Evolutionary conservation across 2,113 vertebrate genomes (phyloP), one percentile per base, ranked within the genome.

Genomic region (Polypterus senegalus): DNA sequence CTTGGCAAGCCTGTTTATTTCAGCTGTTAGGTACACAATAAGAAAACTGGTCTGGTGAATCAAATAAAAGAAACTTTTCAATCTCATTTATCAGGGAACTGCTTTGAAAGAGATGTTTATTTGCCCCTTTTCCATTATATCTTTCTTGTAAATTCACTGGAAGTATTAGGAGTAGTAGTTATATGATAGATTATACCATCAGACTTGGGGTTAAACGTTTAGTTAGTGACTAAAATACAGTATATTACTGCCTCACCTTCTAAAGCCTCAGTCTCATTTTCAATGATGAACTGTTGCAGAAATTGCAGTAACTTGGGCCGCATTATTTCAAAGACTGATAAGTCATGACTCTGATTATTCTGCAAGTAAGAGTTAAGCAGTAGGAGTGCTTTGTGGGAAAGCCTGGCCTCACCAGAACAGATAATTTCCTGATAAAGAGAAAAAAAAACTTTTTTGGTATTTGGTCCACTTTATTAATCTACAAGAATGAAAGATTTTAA

Each of bases 271-370:
- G 75, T 53, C 59, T 70, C 69, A 55, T 66, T 78, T 54, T 89
- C 86, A 66, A 90, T 67, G 57, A 84, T 76, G 49, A 89, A 74
- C 47, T 77, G 83, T 75, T 92, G 91, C 9, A 98, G 74, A 2
- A 88, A 83, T 70, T 89, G 82, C 4, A 98, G 81, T 62, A 97
- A 82, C 46, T 78, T 83, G 45, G 81, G 81, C 61, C 79, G 80
- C 46, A 97, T 81, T 46, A 81, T 80, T 63, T 80, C 67, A 45
- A 83, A 82, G 59, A 89, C 65, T 61, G 85, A 69, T 2, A 80
- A 58, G 57, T 82, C 75, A 45, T 61, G 70, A 43, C 63, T 53
- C 62, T 76, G 76, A 47, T 80, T 76, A 67, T 49, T 73, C 65
- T 67, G 70, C 72, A 97, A 54, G 60, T 89, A 81, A 11, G 49